Conservation (phyloP, 2,888 invertebrate genomes). For the Rosalia funebris region DNA sequence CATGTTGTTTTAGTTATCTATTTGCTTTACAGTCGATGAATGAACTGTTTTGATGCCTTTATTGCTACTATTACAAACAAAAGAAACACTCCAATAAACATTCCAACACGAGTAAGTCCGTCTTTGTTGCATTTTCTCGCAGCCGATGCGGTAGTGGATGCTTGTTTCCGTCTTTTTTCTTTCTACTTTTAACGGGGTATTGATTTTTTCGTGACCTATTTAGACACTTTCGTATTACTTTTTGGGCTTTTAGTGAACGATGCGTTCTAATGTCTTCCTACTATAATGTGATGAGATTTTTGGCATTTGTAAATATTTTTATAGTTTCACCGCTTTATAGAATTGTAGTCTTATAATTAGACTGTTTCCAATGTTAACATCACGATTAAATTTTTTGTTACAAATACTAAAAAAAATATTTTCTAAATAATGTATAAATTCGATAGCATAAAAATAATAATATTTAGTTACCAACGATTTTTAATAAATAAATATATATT, state of each 20-base stretch:
- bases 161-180: slow-evolving; percentile 37
- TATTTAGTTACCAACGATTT: too few relatives aligned
- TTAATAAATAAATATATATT: too few relatives aligned
- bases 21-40: slow-evolving; percentile 59
- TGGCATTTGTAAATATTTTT: too few relatives aligned
- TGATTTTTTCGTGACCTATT: slow-evolving; percentile 51
- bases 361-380: too few relatives aligned
- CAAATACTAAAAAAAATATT: too few relatives aligned
- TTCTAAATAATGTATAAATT: too few relatives aligned
- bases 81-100: slow-evolving; percentile 57
- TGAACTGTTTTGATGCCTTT: slow-evolving; percentile 62
- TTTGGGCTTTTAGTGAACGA: slow-evolving; percentile 8
- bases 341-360: too few relatives aligned
- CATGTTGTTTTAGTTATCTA: slow-evolving; percentile 58
- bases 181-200: slow-evolving; percentile 46
- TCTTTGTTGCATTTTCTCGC: slow-evolving; percentile 48
- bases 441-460: too few relatives aligned
- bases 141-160: slow-evolving; percentile 40
- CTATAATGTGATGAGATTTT: too few relatives aligned
- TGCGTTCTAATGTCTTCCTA: too few relatives aligned
- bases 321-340: too few relatives aligned
- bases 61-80: slow-evolving; percentile 61
- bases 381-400: too few relatives aligned
- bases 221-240: slow-evolving; percentile 31
- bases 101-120: slow-evolving; percentile 54